Base-by-base conservation (phyloP, 1,140 invertebrate species). In the Drosophila grimshawi region DNA sequence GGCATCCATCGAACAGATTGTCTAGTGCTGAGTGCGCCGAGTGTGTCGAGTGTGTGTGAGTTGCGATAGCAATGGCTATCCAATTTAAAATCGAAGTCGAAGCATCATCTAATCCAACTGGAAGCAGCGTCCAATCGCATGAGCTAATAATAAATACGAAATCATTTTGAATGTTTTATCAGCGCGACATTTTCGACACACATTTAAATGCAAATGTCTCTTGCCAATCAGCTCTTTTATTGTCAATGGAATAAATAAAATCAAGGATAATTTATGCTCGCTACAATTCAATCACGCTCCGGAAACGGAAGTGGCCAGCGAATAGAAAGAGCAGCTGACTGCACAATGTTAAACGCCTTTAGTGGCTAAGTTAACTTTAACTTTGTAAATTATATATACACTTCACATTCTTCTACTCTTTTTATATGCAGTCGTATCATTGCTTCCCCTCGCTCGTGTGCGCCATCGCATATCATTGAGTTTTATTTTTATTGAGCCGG, bases 401-500 rank as follows among this genome's bases (percentile, higher is more conserved):
- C 10, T 43, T 8, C 39, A 43, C 10, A 43, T 43, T 10, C 3
- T n/a, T 43, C 10, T 43, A 43, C 39, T 41, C 8, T 10, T 2
- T n/a, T 5, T 41, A 3, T 41, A 3, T 41, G 10, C 8, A 10
- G 39, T 10, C 8, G 39, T 10, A 8, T 10, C 37, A 7, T 8
- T 39, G 56, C 52, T 48, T 55, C 76, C 55, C 77, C 45, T 60
- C 43, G 78, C 68, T 80, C 85, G 80, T 85, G 85, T 85, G 77
- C 64, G 49, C 52, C 73, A 59, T 55, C 73, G 81, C 81, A 86
- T 86, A 76, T 80, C 82, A 79, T 86, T 86, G 81, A 81, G 76
- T 79, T 86, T 86, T 86, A 86, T 86, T 86, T 86, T 86, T 86
- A 86, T 86, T 86, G 82, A 86, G 81, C 78, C 72, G 78, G 81